Evolutionary conservation across 2,888 invertebrate species (phyloP).

Genomic region (Nymphalis polychloros): DNA sequence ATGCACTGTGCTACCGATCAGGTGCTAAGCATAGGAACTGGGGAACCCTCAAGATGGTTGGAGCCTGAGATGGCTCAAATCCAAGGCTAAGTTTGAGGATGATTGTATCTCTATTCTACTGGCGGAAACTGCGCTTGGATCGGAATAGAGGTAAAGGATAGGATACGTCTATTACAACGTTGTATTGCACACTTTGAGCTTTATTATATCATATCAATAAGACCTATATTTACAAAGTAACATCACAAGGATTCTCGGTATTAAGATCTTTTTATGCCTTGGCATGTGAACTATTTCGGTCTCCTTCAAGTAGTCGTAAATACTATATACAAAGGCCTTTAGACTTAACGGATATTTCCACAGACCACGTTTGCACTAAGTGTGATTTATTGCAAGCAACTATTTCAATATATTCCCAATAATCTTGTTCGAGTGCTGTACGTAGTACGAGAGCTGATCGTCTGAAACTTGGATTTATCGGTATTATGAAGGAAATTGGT

Average conservation of each 20-base stretch:
- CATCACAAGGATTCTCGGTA: not conserved
- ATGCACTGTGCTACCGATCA: too few species aligned
- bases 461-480: not conserved
- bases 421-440: constrained; percentile 25
- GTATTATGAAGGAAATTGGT: not conserved
- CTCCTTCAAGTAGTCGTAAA: constrained; percentile 5
- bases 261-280: not conserved
- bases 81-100: too few species aligned
- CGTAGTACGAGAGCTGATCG: constrained; percentile 4
- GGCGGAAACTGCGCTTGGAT: too few species aligned
- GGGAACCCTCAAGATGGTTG: too few species aligned
- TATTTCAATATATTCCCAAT: constrained; percentile 36
- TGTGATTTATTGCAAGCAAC: constrained; percentile 34
- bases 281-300: not conserved
- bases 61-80: too few species aligned
- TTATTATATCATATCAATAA: too few species aligned
- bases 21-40: too few species aligned
- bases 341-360: constrained; percentile 19
- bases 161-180: too few species aligned
- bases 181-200: too few species aligned
- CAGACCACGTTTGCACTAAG: constrained; percentile 17
- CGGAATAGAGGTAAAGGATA: too few species aligned
- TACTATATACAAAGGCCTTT: not conserved
- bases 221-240: not conserved
- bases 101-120: too few species aligned